Evolutionary conservation across 2,888 invertebrate species (phyloP), one percentile per base, ranked within the genome.

Genomic region (Monochamus alternatus): DNA sequence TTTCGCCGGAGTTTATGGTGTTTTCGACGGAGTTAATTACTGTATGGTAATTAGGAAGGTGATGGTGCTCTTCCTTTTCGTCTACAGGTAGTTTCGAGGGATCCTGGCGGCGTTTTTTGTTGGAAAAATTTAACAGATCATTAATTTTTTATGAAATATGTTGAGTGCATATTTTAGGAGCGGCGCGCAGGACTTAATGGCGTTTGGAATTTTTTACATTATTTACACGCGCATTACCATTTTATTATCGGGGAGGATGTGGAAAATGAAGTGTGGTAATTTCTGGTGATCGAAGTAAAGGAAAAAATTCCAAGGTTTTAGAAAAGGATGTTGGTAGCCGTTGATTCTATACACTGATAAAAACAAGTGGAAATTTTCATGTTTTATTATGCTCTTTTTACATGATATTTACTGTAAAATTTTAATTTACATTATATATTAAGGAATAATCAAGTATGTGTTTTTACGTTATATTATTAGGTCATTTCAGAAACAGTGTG

Each of bases 41-140:
- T n/a, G 55, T 87, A 87, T 87, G 87, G 85, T 87, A 87, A 87
- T 87, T 86, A 84, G 84, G 81, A 84, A 83, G 86, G 84, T 85
- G 86, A 86, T 86, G 85, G 82, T 83, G 85, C 85, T 85, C 81
- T 85, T 86, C 84, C 83, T 81, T 38, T 77, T 78, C 70, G 77
- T 73, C 74, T 74, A 79, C 81, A 81, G 82, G 82, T 81, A 81
- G 83, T 81, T 80, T 78, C 67, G 74, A 74, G 73, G 67, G 75
- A 63, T 32, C 62, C 14, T 32, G 63, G 71, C 71, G 75, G 77
- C 58, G 55, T 74, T 69, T 80, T 83, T 80, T 81, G 68, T 79
- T 68, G 80, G 75, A 78, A 78, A 80, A 74, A 71, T 75, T 76
- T 73, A 73, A 77, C 76, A 77, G 75, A 75, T 79, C 78, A 80